phyloP scores from a whole-genome alignment of 2,888 invertebrate genomes.

The Acronicta aceris region DNA sequence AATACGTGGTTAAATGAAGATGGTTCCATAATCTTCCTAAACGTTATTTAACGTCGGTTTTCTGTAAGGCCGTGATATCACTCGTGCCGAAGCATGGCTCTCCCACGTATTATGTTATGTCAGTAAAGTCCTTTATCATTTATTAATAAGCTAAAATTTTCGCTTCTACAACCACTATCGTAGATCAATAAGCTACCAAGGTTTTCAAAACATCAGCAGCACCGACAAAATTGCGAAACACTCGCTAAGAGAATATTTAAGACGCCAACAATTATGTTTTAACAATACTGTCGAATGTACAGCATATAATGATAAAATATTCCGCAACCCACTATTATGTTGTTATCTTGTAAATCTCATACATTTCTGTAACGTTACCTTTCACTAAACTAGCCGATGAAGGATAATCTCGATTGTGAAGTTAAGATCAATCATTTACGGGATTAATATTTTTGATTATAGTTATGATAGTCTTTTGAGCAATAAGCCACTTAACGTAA shows the following conservation, averaged over 20 bases:
- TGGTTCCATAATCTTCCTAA: no score
- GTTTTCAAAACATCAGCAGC: not conserved
- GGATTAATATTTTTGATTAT: conserved; percentile 33
- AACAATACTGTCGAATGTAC: conserved; percentile 49
- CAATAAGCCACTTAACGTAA: conserved; percentile 15
- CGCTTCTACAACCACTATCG: no score
- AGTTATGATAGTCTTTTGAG: not conserved
- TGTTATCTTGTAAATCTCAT: conserved; percentile 61
- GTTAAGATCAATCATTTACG: conserved; percentile 40
- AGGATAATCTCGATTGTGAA: conserved; percentile 40
- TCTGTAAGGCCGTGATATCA: no score
- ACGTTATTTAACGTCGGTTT: no score
- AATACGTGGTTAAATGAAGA: no score
- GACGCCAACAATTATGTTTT: conserved; percentile 55
- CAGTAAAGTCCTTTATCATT: no score
- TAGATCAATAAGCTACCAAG: no score
- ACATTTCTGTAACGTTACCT: conserved; percentile 61
- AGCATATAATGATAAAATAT: conserved; percentile 55
- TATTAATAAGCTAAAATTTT: no score
- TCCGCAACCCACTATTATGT: conserved; percentile 57
- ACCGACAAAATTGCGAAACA: conserved; percentile 28
- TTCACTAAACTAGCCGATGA: conserved; percentile 53
- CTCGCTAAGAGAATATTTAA: conserved; percentile 44
- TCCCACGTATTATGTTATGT: no score
- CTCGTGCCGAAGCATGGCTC: no score